These are phyloP conservation scores for Trichonephila clavata DNA, from an alignment of 1,140 invertebrate genomes.

Conservation along the genomic window DNA sequence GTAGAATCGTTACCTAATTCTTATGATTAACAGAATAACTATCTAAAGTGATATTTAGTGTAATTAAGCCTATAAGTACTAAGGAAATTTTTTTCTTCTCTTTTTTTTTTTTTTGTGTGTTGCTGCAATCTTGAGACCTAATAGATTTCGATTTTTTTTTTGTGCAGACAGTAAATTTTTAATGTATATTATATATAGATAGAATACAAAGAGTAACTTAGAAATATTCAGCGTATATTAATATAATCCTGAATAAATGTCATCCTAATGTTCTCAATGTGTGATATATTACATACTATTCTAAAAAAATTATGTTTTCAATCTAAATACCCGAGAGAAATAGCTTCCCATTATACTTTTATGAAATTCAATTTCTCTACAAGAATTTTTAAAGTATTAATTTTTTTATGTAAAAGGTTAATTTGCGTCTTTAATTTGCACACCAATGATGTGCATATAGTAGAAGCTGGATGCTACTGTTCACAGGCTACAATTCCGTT, in stretches of 20 bases:
- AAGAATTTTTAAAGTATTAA: too few relatives aligned
- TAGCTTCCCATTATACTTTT: too few relatives aligned
- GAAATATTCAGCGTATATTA: background rate
- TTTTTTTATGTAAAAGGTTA: too few relatives aligned
- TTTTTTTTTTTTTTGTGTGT: background rate
- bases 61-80: background rate
- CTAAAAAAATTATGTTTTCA: too few relatives aligned
- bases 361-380: too few relatives aligned
- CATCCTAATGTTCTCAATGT: too few relatives aligned
- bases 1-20: background rate
- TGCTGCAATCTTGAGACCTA: background rate
- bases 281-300: too few relatives aligned
- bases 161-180: background rate
- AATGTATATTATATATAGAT: background rate
- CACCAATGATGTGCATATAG: too few relatives aligned
- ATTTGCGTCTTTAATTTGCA: too few relatives aligned
- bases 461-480: too few relatives aligned
- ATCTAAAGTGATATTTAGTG: background rate
- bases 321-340: too few relatives aligned
- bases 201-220: conserved; percentile 5
- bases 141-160: background rate
- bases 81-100: background rate
- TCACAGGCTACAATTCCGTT: too few relatives aligned
- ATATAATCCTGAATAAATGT: background rate
- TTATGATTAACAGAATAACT: background rate